Evolutionary conservation across 2,113 vertebrate species (phyloP).

Genomic region (Nymphicus hollandicus): DNA sequence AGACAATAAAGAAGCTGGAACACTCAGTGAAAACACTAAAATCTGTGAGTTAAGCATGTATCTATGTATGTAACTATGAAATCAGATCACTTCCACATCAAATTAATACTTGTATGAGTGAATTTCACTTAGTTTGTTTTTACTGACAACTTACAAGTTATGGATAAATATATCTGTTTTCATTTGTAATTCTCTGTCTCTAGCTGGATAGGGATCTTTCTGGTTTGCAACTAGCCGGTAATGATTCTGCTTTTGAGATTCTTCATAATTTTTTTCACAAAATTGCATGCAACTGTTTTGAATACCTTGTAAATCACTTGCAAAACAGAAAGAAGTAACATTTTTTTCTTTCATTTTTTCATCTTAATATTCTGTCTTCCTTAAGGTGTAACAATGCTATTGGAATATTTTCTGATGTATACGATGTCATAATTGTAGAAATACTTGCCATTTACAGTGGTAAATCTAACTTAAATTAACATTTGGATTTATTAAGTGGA

Average conservation of each 20-base stretch:
- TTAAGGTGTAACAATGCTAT: neutral
- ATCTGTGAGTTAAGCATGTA: constrained; percentile 66
- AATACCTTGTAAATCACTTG: neutral
- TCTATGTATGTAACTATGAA: neutral
- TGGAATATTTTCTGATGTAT: neutral
- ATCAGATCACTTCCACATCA: neutral
- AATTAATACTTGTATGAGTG: neutral
- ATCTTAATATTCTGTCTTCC: neutral
- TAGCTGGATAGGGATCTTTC: neutral
- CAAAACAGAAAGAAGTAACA: neutral
- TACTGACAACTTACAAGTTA: neutral
- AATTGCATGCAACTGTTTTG: neutral
- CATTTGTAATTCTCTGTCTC: neutral
- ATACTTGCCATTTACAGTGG: neutral
- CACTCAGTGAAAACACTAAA: constrained; percentile 55
- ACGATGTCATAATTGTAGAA: neutral
- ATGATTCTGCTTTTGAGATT: neutral
- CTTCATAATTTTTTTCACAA: neutral
- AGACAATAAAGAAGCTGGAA: constrained; percentile 68
- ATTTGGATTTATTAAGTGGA: neutral
- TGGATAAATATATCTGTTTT: neutral
- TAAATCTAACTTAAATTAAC: neutral
- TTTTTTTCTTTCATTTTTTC: neutral
- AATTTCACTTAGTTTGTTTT: neutral
- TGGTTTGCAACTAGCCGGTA: neutral